Evolutionary conservation across 2,797 vertebrate species (phyloP).

Genomic region (Argyrosomus regius): DNA sequence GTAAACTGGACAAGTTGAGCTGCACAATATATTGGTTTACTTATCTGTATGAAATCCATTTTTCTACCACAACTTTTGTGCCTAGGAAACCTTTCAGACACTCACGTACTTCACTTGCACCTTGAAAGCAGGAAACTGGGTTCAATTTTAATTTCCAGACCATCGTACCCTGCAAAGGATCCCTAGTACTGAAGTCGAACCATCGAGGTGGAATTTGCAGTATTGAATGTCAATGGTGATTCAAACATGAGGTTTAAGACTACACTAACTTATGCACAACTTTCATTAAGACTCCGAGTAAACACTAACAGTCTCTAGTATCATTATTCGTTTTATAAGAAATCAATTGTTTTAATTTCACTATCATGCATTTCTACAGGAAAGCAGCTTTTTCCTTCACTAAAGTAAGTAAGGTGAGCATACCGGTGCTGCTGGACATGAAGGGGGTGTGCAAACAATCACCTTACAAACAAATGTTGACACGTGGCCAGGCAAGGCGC

Average conservation of each 20-base stretch:
- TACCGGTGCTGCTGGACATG: conserved; percentile 42
- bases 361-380: neutral
- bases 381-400: neutral
- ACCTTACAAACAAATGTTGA: conserved; percentile 48
- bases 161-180: neutral
- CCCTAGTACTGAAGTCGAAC: no score
- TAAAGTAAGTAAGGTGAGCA: conserved; percentile 27
- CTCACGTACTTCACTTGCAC: conserved; percentile 12
- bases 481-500: conserved; percentile 48
- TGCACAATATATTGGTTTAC: neutral
- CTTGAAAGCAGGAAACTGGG: neutral
- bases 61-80: neutral
- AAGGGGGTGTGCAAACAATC: conserved; percentile 16
- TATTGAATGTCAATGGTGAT: neutral
- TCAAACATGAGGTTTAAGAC: conserved; percentile 3
- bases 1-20: conserved; percentile 3
- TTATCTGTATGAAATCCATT: conserved; percentile 4
- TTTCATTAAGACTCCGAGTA: neutral
- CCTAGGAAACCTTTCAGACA: neutral
- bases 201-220: neutral
- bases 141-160: conserved; percentile 1
- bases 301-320: neutral
- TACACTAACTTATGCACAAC: neutral
- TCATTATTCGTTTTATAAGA: neutral
- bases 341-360: neutral